Evolutionary conservation across 2,888 invertebrate genomes (phyloP).

Genomic region (Sminthurinus aureus): DNA sequence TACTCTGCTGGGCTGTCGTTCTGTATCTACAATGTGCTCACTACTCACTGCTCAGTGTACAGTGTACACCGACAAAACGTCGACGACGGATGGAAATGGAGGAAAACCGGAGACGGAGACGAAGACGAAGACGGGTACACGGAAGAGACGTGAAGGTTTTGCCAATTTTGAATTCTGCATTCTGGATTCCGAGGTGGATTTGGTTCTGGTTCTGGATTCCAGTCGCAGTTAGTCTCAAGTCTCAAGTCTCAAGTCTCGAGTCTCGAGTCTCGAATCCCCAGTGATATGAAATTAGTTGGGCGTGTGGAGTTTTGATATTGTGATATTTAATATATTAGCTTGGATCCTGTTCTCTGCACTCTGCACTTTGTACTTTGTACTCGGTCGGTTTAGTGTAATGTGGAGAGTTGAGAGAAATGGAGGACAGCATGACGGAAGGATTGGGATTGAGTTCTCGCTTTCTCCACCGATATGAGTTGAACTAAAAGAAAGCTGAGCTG

Average conservation of each 20-base stretch:
- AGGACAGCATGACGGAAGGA: conserved; percentile 16
- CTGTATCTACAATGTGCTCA: too few relatives aligned
- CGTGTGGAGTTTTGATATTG: neutral
- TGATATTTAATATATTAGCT: neutral
- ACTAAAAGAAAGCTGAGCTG: neutral
- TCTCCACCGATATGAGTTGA: conserved; percentile 5
- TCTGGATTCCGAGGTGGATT: neutral
- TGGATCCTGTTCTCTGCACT: neutral
- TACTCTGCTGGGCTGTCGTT: too few relatives aligned
- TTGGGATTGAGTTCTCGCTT: conserved; percentile 3
- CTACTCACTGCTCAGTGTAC: neutral
- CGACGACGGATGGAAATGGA: neutral
- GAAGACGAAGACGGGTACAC: neutral
- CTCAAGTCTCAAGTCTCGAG: neutral
- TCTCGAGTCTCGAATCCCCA: neutral
- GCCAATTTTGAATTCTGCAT: conserved; percentile 8
- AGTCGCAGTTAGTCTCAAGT: too few relatives aligned
- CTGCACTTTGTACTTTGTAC: neutral
- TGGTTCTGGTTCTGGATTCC: neutral
- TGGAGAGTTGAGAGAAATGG: neutral
- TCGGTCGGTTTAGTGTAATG: neutral
- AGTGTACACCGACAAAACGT: neutral
- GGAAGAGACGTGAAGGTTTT: conserved; percentile 22
- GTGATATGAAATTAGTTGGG: conserved; percentile 21
- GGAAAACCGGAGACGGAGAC: neutral